Conservation (phyloP, 2,797 vertebrate species). For the Molothrus aeneus region DNA sequence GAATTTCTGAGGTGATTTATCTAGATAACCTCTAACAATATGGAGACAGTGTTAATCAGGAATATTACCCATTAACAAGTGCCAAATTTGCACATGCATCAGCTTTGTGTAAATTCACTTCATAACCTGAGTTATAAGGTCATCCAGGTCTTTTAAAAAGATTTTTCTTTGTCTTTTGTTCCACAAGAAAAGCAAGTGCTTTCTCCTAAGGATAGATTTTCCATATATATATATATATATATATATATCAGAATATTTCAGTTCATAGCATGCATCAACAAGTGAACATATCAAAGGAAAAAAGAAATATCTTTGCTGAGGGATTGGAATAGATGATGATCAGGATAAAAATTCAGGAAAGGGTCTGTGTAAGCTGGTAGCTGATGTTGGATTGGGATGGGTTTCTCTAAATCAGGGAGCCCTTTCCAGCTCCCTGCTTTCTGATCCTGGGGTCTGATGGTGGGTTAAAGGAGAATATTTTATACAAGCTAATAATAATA, state of each 20-base stretch:
- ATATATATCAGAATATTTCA: neutral
- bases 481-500: neutral
- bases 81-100: neutral
- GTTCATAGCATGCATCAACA: neutral
- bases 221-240: too few species aligned
- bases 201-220: neutral
- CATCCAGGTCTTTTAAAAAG: neutral
- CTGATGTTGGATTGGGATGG: neutral
- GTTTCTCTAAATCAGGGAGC: neutral
- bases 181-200: neutral
- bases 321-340: neutral
- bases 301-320: neutral
- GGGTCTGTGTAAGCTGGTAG: neutral
- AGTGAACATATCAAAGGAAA: neutral
- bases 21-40: neutral
- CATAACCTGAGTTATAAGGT: neutral
- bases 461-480: neutral
- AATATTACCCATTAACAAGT: neutral
- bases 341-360: neutral
- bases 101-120: neutral
- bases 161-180: neutral
- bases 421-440: neutral
- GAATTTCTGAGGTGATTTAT: neutral
- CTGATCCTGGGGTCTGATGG: neutral
- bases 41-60: neutral